A percentile compares a stretch with the other conserved stretches of the same genome.
Conservation (phyloP, 2,888 invertebrate species). For the Eutolmus rufibarbis region DNA sequence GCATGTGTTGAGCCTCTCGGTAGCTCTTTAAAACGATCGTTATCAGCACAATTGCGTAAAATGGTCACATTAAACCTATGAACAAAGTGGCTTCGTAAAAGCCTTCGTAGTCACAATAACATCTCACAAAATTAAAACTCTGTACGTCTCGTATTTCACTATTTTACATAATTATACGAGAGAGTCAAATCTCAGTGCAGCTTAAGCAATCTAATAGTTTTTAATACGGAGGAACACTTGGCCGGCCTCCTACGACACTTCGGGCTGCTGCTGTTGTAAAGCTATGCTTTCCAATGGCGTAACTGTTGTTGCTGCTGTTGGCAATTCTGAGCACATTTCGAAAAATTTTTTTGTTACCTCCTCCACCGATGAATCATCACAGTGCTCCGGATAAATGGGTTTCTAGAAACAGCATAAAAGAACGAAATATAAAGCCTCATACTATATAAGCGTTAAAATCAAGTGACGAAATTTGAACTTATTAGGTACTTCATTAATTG, state of each 20-base stretch:
- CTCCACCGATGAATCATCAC: slow-evolving; percentile 56
- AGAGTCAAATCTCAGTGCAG: neutral
- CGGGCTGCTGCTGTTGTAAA: neutral
- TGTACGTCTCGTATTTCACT: neutral
- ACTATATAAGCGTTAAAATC: no score
- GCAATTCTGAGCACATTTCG: slow-evolving; percentile 52
- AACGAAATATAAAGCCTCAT: no score
- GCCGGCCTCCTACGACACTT: neutral
- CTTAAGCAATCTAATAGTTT: neutral
- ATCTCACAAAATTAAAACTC: neutral
- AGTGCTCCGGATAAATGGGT: slow-evolving; percentile 58
- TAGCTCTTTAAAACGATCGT: neutral
- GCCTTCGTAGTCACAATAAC: neutral
- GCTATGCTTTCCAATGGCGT: neutral
- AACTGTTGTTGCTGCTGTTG: neutral
- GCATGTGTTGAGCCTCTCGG: neutral
- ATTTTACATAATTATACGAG: neutral
- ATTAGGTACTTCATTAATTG: no score
- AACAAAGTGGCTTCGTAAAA: neutral
- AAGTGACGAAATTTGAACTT: no score
- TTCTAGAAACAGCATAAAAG: slow-evolving; percentile 51
- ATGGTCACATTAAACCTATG: neutral
- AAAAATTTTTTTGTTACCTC: slow-evolving; percentile 59
- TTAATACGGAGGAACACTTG: neutral
- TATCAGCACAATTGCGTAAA: neutral